Conservation (phyloP, 2,113 vertebrate species). For the Microcebus ravelobensis region DNA sequence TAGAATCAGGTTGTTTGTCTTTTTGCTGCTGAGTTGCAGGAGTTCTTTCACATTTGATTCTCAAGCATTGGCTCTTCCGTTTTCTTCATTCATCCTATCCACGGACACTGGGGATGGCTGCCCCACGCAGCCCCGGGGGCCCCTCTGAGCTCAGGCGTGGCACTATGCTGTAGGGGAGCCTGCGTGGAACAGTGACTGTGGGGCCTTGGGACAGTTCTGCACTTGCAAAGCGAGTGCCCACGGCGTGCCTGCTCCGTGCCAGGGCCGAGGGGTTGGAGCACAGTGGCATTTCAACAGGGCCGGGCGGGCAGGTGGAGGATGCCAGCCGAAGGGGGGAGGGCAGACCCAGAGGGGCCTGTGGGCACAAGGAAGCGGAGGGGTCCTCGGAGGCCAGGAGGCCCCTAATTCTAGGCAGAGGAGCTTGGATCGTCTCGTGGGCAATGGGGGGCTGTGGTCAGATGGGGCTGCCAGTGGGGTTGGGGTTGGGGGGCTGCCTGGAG, state of each 20-base stretch:
- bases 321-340: not conserved
- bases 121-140: rapidly evolving
- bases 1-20: rapidly evolving
- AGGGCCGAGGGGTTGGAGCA: not conserved
- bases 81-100: rapidly evolving
- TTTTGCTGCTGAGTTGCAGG: rapidly evolving
- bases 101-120: rapidly evolving
- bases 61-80: rapidly evolving
- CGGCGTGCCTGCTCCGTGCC: rapidly evolving
- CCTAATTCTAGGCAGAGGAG: not conserved
- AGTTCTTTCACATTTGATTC: rapidly evolving
- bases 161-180: rapidly evolving
- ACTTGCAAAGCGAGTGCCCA: rapidly evolving
- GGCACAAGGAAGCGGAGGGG: rapidly evolving
- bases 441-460: not conserved
- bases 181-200: rapidly evolving
- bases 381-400: not conserved
- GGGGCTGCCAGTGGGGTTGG: rapidly evolving
- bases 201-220: rapidly evolving
- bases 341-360: not conserved
- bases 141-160: not conserved
- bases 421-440: not conserved
- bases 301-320: not conserved
- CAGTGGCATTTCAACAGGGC: not conserved
- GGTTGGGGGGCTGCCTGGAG: not conserved